Evolutionary conservation across 1,140 invertebrate species (phyloP).

Genomic region (Drosophila punjabiensis): DNA sequence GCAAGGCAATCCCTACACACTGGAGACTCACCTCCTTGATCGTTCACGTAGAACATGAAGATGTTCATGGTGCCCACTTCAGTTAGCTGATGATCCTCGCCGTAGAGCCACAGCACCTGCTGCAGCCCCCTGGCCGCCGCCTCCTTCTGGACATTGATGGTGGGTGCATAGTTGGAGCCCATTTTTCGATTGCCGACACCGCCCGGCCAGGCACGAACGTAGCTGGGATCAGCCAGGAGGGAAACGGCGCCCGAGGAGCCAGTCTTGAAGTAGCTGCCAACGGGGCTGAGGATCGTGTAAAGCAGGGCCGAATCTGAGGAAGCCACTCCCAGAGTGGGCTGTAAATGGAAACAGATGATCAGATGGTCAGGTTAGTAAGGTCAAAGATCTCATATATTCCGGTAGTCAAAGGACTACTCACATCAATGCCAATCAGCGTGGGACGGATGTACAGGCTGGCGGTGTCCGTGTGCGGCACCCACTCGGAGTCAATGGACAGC

Average conservation of each 20-base stretch:
- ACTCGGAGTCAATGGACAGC: constrained; percentile 97
- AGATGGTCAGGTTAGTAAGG: constrained; percentile 2
- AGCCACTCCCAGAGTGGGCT: constrained; percentile 96
- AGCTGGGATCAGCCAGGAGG: constrained; percentile 87
- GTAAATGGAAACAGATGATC: constrained; percentile 22
- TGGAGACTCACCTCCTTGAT: constrained; percentile 92
- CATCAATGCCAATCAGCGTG: constrained; percentile 98
- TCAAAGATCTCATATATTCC: background rate
- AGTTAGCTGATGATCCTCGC: constrained; percentile 96
- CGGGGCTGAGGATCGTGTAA: constrained; percentile 96
- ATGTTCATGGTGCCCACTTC: constrained; percentile 99
- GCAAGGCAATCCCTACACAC: background rate
- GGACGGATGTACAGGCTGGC: constrained; percentile 98
- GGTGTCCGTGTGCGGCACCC: constrained; percentile 96
- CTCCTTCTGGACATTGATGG: constrained; percentile 92
- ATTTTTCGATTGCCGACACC: constrained; percentile 97
- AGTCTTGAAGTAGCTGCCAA: constrained; percentile 95
- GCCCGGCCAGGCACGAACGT: constrained; percentile 95
- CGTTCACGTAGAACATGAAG: constrained; percentile 95
- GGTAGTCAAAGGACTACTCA: constrained; percentile 86
- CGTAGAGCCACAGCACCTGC: constrained; percentile 99
- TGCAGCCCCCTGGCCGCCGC: constrained; percentile 94
- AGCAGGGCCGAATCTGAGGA: constrained; percentile 94
- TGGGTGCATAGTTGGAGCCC: constrained; percentile 97
- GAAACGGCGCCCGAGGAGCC: constrained; percentile 89